Base-by-base conservation (phyloP, 2,797 vertebrate genomes). In the Tokudaia tokunoshimensis region DNA sequence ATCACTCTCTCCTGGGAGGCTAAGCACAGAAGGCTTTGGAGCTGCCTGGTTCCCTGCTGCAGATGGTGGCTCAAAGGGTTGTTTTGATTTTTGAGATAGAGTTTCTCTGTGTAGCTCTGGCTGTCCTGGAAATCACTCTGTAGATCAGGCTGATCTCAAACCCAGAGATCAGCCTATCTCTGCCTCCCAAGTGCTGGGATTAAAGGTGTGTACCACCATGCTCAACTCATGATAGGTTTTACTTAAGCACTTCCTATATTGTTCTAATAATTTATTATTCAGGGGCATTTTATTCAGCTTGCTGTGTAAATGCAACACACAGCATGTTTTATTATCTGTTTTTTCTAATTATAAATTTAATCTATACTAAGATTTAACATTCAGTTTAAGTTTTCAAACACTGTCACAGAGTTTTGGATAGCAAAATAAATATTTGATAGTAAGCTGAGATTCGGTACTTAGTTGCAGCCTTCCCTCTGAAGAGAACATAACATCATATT, bases 301-400 rank as follows among this genome's bases (percentile, higher is more conserved):
- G 22, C 41, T 89, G 84, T 86, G 1, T 81, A 92, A 92, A 65
- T 93, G 57, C 59, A 94, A 76, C 31, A 81, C 1, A 47, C n/a
- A 96, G 52, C 14, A 50, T 78, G 41, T 55, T 94, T 97, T 96
- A 94, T 52, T 96, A 89, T 90, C 50, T 88, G 29, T 94, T 93
- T 44, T 93, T 96, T 97, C 57, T 4, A 92, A 94, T 86, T 94
- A 83, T 26, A 94, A 89, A 81, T 92, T 87, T 92, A 90, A 93
- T 85, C 17, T 94, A 34, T 37, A n/a, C 7, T 86, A 94, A 41
- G 17, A 67, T 91, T 92, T 97, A 93, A 82, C 90, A 95, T 94
- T 93, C 81, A 90, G n/a, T 85, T 91, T 86, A 93, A 91, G 19
- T 92, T 94, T 97, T 93, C 83, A 96, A 70, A n/a, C 11, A 52